These are phyloP conservation scores for Eretmocerus hayati DNA, from an alignment of 2,888 invertebrate genomes.

Conservation along the genomic window DNA sequence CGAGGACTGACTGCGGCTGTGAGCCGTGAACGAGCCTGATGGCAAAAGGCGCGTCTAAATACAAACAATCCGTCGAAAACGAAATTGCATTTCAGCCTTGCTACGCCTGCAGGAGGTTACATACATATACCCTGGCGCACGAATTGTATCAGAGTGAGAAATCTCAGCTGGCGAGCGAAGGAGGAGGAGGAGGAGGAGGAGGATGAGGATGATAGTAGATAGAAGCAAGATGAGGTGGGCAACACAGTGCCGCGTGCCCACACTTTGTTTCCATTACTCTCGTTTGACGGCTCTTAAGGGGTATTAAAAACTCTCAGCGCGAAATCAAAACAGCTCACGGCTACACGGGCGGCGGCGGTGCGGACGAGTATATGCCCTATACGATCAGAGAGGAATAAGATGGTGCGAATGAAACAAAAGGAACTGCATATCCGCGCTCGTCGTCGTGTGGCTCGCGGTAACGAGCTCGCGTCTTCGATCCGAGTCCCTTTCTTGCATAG, in stretches of 20 bases:
- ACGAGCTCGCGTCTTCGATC: neutral
- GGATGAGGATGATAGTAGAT: too few relatives aligned
- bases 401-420: slow-evolving; percentile 23
- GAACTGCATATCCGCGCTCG: slow-evolving; percentile 10
- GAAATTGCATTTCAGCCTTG: slow-evolving; percentile 22
- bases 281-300: slow-evolving; percentile 23
- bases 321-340: slow-evolving; percentile 22
- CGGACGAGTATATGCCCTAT: too few relatives aligned
- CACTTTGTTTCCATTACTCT: slow-evolving; percentile 25
- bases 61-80: slow-evolving; percentile 23
- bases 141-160: slow-evolving; percentile 23
- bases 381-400: slow-evolving; percentile 20
- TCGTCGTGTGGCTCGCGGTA: neutral
- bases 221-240: neutral
- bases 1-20: too few relatives aligned
- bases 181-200: too few relatives aligned
- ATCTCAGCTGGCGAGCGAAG: slow-evolving; percentile 12
- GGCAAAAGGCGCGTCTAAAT: slow-evolving; percentile 11
- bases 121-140: too few relatives aligned
- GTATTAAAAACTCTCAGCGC: slow-evolving; percentile 19
- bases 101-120: too few relatives aligned
- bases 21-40: neutral
- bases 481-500: neutral
- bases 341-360: neutral
- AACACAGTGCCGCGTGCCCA: slow-evolving; percentile 16